phyloP scores from a whole-genome alignment of 2,797 vertebrate species.

The Gobio occitaniae region DNA sequence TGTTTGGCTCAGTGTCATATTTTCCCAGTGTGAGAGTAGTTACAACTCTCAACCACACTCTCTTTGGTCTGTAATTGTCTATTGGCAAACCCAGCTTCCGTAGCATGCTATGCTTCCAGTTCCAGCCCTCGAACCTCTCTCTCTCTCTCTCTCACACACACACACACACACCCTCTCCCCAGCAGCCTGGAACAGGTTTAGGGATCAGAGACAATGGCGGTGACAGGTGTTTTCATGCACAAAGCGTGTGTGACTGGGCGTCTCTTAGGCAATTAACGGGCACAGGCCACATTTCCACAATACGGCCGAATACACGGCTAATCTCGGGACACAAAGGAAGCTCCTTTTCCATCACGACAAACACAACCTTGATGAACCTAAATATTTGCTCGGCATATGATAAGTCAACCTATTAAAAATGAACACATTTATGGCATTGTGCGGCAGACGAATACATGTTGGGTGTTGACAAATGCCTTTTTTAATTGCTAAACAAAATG shows the following conservation, averaged over 20 bases:
- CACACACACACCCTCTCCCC: not conserved
- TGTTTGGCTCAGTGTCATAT: conserved; percentile 52
- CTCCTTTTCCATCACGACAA: not conserved
- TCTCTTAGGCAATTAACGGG: conserved; percentile 21
- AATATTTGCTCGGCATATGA: not conserved
- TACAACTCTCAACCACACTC: conserved; percentile 50
- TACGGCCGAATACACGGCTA: conserved; percentile 15
- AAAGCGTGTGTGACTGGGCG: conserved; percentile 38
- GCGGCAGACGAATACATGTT: not conserved
- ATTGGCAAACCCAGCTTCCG: conserved; percentile 56
- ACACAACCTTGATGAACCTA: not conserved
- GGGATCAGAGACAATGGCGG: conserved; percentile 42
- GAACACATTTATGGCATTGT: no score
- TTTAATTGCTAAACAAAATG: not conserved
- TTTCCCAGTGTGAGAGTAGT: conserved; percentile 52
- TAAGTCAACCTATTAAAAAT: not conserved
- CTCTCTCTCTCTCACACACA: not conserved
- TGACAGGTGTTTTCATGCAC: conserved; percentile 48
- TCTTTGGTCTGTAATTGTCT: conserved; percentile 54
- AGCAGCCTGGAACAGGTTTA: conserved; percentile 39
- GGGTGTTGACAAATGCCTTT: not conserved
- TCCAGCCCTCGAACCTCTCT: not conserved
- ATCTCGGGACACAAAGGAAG: conserved; percentile 23
- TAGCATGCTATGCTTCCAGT: conserved; percentile 49
- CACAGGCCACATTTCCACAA: conserved; percentile 16